A percentile compares a stretch with the other conserved stretches of the same genome.
Evolutionary conservation across 1,140 invertebrate genomes (phyloP).

Genomic region (Camponotus floridanus): DNA sequence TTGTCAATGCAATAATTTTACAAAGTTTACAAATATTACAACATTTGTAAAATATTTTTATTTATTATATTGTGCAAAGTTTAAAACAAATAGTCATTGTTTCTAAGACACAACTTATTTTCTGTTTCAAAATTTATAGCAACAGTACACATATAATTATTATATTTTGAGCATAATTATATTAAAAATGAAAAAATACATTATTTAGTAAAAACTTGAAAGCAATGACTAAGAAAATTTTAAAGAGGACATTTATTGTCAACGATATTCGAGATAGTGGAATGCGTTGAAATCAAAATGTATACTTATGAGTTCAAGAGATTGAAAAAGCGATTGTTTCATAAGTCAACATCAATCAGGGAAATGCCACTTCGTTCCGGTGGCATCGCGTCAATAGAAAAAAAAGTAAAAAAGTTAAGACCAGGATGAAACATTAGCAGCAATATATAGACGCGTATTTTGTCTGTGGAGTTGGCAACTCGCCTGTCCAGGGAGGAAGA

Average conservation of each 20-base stretch:
- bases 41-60: too few relatives aligned
- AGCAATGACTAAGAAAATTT: background rate
- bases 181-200: background rate
- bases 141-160: too few relatives aligned
- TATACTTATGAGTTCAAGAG: slow-evolving; percentile 63
- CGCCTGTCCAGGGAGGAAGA: slow-evolving; percentile 22
- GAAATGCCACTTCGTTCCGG: slow-evolving; percentile 42
- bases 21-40: too few relatives aligned
- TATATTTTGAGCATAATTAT: too few relatives aligned
- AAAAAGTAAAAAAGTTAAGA: slow-evolving; percentile 9
- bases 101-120: too few relatives aligned
- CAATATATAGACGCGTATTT: slow-evolving; percentile 69
- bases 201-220: background rate
- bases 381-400: slow-evolving; percentile 6
- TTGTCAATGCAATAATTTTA: too few relatives aligned
- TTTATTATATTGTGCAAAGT: too few relatives aligned
- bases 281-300: background rate
- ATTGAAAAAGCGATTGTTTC: slow-evolving; percentile 80
- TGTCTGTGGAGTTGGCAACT: slow-evolving; percentile 60
- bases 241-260: background rate
- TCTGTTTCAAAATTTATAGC: too few relatives aligned
- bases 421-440: slow-evolving; percentile 43
- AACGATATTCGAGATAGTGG: background rate
- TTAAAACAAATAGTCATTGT: too few relatives aligned
- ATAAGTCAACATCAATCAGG: slow-evolving; percentile 83